phyloP scores from a whole-genome alignment of 2,113 vertebrate species.

The Pavo muticus region DNA sequence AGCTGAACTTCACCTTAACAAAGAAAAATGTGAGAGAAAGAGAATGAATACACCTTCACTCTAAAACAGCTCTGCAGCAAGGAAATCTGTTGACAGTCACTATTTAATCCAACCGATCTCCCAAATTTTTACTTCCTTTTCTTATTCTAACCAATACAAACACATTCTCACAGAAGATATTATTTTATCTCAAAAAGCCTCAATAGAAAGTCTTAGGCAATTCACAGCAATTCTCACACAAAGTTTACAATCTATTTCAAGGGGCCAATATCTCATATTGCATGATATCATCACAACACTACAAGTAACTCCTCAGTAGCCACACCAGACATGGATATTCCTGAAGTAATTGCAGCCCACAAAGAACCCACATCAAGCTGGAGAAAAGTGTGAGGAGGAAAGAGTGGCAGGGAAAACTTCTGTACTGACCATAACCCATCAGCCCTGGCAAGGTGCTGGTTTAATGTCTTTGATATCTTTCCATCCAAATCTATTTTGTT shows the following conservation, averaged over 20 bases:
- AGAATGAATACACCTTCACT: background rate
- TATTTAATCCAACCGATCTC: background rate
- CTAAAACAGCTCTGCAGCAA: background rate
- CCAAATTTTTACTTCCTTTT: background rate
- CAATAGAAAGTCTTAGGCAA: background rate
- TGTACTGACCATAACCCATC: background rate
- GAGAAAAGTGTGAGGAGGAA: background rate
- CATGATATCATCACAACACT: background rate
- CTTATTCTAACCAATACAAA: background rate
- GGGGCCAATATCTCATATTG: background rate
- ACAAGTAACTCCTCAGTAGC: background rate
- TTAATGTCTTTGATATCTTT: background rate
- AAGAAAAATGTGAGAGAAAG: constrained; percentile 37
- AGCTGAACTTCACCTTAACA: constrained; percentile 49
- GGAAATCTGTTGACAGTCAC: background rate
- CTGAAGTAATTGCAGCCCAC: background rate
- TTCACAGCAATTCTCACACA: background rate
- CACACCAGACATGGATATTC: background rate
- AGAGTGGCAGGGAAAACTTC: background rate
- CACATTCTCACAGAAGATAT: background rate
- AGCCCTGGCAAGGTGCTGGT: background rate
- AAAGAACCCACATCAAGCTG: background rate
- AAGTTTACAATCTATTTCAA: background rate
- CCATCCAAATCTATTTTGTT: background rate
- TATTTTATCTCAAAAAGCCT: background rate